A percentile compares a stretch with the other conserved stretches of the same genome.
These are phyloP conservation scores for Haemorhous mexicanus DNA, from an alignment of 2,113 vertebrate species.

Conservation along the genomic window DNA sequence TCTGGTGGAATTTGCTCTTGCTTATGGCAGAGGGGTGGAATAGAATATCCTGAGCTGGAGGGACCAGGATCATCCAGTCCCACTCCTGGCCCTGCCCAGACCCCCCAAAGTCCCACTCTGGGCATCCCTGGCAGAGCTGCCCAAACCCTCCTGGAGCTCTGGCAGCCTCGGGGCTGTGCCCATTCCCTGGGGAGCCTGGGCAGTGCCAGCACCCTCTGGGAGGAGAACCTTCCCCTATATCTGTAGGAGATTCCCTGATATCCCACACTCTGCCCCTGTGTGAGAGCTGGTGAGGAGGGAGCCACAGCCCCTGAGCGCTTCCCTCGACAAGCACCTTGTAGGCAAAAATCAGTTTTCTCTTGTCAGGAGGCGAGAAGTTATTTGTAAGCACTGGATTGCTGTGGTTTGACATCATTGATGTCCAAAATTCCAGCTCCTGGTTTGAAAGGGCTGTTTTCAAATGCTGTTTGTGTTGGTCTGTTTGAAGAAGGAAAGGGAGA, in stretches of 20 bases:
- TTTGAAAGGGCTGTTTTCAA: constrained; percentile 10
- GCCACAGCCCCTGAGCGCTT: fast-evolving
- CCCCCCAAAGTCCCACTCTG: not conserved
- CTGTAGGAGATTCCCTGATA: not conserved
- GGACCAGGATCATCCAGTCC: fast-evolving
- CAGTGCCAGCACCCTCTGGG: not conserved
- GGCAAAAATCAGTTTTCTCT: not conserved
- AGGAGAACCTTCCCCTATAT: too few species aligned
- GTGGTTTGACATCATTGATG: not conserved
- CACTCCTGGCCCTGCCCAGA: fast-evolving
- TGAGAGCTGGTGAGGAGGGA: fast-evolving
- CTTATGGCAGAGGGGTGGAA: not conserved
- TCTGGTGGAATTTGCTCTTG: not conserved
- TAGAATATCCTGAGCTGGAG: fast-evolving
- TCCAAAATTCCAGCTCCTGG: not conserved
- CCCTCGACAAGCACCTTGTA: not conserved
- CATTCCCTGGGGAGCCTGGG: not conserved
- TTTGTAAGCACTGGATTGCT: not conserved
- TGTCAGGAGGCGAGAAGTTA: not conserved
- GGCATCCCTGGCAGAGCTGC: not conserved
- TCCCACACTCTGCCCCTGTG: fast-evolving
- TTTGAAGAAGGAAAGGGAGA: not conserved
- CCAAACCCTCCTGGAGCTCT: not conserved
- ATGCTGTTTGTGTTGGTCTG: constrained; percentile 18
- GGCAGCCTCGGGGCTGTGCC: not conserved